These are phyloP conservation scores for Solenodon paradoxus DNA, from an alignment of 2,113 vertebrate genomes.

Conservation along the genomic window DNA sequence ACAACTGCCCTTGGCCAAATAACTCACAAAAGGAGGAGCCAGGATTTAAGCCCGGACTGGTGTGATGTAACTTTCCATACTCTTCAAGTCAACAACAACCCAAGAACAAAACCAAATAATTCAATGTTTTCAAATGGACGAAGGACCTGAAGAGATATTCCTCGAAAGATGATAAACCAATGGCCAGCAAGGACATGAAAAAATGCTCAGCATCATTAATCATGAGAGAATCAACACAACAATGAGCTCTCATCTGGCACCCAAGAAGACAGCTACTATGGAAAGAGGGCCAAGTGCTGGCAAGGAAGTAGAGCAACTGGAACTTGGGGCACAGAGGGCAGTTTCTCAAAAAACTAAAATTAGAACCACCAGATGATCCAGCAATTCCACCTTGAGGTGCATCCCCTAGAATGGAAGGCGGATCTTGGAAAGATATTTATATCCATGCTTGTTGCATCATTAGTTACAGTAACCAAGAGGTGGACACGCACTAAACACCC, in stretches of 20 bases:
- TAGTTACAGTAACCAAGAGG: background rate
- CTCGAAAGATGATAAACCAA: background rate
- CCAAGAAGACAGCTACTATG: background rate
- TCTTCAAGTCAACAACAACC: background rate
- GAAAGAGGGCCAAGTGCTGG: background rate
- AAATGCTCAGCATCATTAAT: background rate
- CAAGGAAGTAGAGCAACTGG: background rate
- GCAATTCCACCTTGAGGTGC: background rate
- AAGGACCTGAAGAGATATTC: background rate
- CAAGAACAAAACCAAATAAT: background rate
- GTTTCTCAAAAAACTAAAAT: background rate
- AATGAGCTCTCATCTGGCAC: background rate
- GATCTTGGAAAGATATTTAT: background rate
- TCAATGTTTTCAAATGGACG: background rate
- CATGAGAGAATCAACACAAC: background rate
- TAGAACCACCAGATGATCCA: background rate
- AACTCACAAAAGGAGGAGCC: background rate
- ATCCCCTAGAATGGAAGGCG: background rate
- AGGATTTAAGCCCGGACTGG: background rate
- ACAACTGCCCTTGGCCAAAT: background rate
- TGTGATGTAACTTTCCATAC: background rate
- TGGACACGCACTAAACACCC: background rate
- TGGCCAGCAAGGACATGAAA: background rate
- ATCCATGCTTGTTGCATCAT: background rate
- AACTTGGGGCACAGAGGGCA: background rate